Base-by-base conservation (phyloP, 2,113 vertebrate genomes). In the Trichechus manatus region DNA sequence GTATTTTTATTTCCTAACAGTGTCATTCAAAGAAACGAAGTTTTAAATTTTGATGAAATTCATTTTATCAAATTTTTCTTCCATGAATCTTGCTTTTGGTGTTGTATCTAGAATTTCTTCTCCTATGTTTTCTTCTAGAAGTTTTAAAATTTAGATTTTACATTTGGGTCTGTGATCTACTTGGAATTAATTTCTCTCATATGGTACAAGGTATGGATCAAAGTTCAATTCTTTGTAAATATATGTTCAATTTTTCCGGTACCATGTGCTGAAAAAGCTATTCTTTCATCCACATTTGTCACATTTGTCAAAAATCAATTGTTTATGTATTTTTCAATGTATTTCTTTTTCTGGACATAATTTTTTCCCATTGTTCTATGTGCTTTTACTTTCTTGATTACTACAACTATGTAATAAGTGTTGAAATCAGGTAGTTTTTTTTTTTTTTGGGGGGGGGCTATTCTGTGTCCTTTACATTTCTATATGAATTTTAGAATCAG, bases 41-140 rank as follows among this genome's bases (percentile, higher is more conserved):
- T 36, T 88, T 95, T 78, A 91, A 66, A 79, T 72, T 84, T 93
- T 61, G 25, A 74, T 86, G 27, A 89, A 91, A 78, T 93, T 53
- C 53, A 78, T 6, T 72, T 39, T 68, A 19, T 93, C 23, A 59
- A 3, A 44, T 74, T 64, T 75, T 89, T 66, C 6, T 72, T 25
- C 63, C 61, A n/a, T 74, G 36, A 5, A 63, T 61, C 70, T 93
- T 96, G n/a, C 13, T 88, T 93, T 91, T 42, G 42, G 6, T 78
- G 15, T 79, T 36, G 33, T 33, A 80, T 31, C 9, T 82, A 74
- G 79, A 25, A 93, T 87, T 68, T 75, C 10, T 9, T 27, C 64
- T 70, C 0, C 53, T 56, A 56, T 39, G 1, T 75, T 92, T 44
- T 59, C 56, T 82, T 36, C 9, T 36, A 47, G 9, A 75, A 15